Evolutionary conservation across 2,797 vertebrate species (phyloP).

Genomic region (Micropoecilia bifurca): DNA sequence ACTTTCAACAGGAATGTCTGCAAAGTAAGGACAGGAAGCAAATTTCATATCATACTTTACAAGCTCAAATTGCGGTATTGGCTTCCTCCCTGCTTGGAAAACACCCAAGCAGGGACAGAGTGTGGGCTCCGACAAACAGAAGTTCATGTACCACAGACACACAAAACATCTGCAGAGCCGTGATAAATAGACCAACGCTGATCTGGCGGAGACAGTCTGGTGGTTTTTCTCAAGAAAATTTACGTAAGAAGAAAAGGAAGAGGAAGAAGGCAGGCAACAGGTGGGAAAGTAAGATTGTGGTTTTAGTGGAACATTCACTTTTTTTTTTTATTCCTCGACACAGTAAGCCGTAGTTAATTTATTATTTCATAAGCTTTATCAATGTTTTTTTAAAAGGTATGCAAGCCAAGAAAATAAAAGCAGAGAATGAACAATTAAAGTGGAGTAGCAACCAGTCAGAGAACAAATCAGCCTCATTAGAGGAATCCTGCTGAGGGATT

Average conservation of each 20-base stretch:
- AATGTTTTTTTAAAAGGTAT: background rate
- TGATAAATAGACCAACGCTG: constrained; percentile 41
- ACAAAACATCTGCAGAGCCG: constrained; percentile 38
- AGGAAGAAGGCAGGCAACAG: background rate
- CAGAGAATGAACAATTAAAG: constrained; percentile 16
- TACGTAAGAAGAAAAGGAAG: background rate
- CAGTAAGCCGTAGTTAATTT: background rate
- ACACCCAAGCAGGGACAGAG: constrained; percentile 22
- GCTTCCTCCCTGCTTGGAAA: constrained; percentile 1
- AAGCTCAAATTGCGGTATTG: background rate
- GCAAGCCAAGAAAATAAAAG: constrained; percentile 10
- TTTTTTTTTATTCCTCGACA: background rate
- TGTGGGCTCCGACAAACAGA: constrained; percentile 36
- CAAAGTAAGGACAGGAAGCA: background rate
- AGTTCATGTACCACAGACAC: constrained; percentile 13
- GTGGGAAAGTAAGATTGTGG: background rate
- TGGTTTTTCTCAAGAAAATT: constrained; percentile 41
- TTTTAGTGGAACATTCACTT: background rate
- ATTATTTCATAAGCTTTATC: background rate
- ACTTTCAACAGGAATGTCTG: background rate
- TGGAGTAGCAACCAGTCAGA: constrained; percentile 24
- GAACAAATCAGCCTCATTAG: constrained; percentile 50
- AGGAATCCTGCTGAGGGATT: constrained; percentile 45
- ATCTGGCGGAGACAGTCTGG: constrained; percentile 13
- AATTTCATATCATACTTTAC: background rate